Percentiles rank a stretch among this genome's conserved stretches.
Evolutionary conservation across 1,140 invertebrate genomes (phyloP).

Genomic region (Drosophila bocki): DNA sequence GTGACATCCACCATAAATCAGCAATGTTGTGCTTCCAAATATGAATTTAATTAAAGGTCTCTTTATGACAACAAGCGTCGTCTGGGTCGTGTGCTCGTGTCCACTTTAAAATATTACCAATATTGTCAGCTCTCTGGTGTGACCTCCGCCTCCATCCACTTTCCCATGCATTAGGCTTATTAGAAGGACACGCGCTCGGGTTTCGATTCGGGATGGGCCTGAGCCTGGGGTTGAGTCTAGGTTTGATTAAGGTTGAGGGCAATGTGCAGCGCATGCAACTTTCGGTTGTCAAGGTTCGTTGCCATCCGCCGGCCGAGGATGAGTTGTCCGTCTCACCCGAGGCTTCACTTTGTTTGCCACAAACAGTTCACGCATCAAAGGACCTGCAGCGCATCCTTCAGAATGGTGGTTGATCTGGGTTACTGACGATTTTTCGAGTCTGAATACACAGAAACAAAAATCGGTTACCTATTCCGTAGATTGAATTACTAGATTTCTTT

Average conservation of each 20-base stretch:
- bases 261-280: conserved; percentile 57
- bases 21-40: conserved; percentile 61
- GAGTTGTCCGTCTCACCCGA: conserved; percentile 16
- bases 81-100: conserved; percentile 55
- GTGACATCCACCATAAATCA: conserved; percentile 63
- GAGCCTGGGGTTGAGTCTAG: not conserved
- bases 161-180: conserved; percentile 78
- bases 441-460: conserved; percentile 9
- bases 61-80: conserved; percentile 72
- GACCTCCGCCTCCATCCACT: conserved; percentile 45
- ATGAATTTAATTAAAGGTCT: conserved; percentile 82
- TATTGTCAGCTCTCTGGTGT: conserved; percentile 73
- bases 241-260: conserved; percentile 27
- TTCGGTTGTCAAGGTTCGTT: conserved; percentile 69
- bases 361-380: conserved; percentile 73
- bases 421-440: not conserved
- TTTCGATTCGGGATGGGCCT: conserved; percentile 5
- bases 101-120: conserved; percentile 82
- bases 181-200: conserved; percentile 69
- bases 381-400: conserved; percentile 61
- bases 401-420: conserved; percentile 23
- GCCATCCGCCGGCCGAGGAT: conserved; percentile 16
- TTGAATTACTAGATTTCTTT: too few relatives aligned
- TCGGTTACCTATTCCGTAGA: too few relatives aligned
- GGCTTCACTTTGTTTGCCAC: conserved; percentile 40